Evolutionary conservation across 2,113 vertebrate species (phyloP).

Genomic region (Phylloscopus trochilus): DNA sequence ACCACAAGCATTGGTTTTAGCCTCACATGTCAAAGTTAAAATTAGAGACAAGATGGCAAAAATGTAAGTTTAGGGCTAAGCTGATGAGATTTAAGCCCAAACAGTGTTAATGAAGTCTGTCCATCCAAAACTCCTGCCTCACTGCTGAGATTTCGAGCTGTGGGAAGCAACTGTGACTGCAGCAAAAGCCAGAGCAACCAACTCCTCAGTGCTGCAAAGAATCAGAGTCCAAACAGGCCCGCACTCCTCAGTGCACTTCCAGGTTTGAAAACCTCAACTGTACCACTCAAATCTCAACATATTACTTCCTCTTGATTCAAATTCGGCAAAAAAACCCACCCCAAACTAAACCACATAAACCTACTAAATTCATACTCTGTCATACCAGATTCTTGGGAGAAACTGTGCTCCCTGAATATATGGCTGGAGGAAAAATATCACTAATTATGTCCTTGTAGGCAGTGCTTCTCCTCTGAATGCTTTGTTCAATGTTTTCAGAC

Average conservation of each 20-base stretch:
- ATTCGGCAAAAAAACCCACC: background rate
- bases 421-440: background rate
- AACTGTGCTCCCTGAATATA: background rate
- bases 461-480: background rate
- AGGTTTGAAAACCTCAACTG: background rate
- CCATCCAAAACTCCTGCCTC: background rate
- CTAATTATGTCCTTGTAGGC: background rate
- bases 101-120: background rate
- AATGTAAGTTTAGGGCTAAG: background rate
- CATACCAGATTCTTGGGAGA: fast-evolving
- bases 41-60: background rate
- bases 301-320: background rate
- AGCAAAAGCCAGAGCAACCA: background rate
- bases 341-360: background rate
- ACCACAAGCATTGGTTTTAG: background rate
- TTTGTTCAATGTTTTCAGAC: background rate
- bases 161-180: background rate
- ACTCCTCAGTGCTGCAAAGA: background rate
- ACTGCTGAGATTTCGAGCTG: background rate
- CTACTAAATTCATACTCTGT: background rate
- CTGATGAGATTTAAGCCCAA: background rate
- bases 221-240: background rate
- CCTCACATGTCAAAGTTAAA: background rate
- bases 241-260: background rate
- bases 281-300: background rate